Percentiles rank a stretch among this genome's conserved stretches.
Conservation (phyloP, 2,113 vertebrate species). For the Budorcas taxicolor region DNA sequence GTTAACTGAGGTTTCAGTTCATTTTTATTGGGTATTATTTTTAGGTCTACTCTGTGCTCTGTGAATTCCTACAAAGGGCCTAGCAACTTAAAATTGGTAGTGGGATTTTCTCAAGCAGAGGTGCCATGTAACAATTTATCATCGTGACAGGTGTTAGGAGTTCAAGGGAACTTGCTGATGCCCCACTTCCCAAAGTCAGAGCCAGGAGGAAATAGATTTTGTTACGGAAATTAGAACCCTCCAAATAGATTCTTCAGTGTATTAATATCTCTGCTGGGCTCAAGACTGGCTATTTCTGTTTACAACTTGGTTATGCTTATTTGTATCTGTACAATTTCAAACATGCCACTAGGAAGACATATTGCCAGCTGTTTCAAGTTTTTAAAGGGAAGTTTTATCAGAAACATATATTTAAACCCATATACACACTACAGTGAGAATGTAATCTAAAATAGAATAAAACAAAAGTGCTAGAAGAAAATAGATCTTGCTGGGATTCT, state of each 20-base stretch:
- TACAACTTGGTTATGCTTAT: conserved; percentile 43
- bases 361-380: conserved; percentile 40
- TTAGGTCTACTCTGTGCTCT: background rate
- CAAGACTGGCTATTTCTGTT: conserved; percentile 43
- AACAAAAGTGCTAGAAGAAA: conserved; percentile 14
- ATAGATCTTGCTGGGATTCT: background rate
- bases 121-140: conserved; percentile 12
- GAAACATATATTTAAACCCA: background rate
- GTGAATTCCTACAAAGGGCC: background rate
- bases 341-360: background rate
- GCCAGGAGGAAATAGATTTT: background rate
- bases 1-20: background rate
- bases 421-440: background rate
- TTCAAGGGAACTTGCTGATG: conserved; percentile 4
- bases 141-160: background rate
- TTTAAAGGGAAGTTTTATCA: conserved; percentile 34
- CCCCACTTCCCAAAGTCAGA: background rate
- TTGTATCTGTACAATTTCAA: conserved; percentile 49
- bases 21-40: background rate
- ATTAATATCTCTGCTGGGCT: conserved; percentile 38
- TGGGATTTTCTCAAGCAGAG: background rate
- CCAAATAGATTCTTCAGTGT: conserved; percentile 26
- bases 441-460: background rate
- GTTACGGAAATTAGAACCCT: conserved; percentile 40
- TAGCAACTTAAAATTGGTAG: background rate